Base-by-base conservation (phyloP, 2,797 vertebrate species). In the Ctenochaetus hawaiiensis region DNA sequence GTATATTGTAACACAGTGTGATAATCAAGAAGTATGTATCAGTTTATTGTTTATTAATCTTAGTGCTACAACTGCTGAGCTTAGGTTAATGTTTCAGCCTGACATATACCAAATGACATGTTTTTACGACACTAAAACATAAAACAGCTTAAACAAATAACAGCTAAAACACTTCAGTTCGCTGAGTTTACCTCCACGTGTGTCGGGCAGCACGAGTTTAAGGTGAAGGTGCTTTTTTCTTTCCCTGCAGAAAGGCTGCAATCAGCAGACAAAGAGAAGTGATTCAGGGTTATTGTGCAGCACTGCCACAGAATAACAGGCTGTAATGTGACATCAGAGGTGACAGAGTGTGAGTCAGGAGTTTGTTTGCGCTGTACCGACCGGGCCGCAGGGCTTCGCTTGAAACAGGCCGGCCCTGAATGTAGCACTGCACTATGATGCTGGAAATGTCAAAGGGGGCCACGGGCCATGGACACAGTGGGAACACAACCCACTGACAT, bases 401-500 rank as follows among this genome's bases (percentile, higher is more conserved):
- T 80, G 67, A 67, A 69, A 70, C 81, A 45, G 80, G 66, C 67
- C 11, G 51, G 43, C 30, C 60, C 67, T 63, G 47, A 75, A 67
- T 26, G 69, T 51, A 43, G 26, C 49, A 39, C 74, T 70, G 67
- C 44, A 37, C 70, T 45, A 62, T 48, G 22, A 63, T n/a, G 72
- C 69, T 70, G 48, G 61, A 90, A 92, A 93, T 90, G 88, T 90
- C 86, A 91, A 64, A 78, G 80, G 66, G 71, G 68, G 77, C 81
- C 84, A 81, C 62, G 73, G 79, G 81, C 80, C 70, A 74, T 4
- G 47, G 69, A 75, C 85, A 84, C 88, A 87, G 85, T 62, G 49
- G 79, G 76, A 84, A 89, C 78, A 72, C 71, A 83, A 83, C 49
- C 75, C 63, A 67, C 53, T 93, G 90, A 91, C 87, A 90, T 93